Evolutionary conservation across 2,113 vertebrate species (phyloP), one percentile per base, ranked within the genome.

Genomic region (Leptocoma aspasia): DNA sequence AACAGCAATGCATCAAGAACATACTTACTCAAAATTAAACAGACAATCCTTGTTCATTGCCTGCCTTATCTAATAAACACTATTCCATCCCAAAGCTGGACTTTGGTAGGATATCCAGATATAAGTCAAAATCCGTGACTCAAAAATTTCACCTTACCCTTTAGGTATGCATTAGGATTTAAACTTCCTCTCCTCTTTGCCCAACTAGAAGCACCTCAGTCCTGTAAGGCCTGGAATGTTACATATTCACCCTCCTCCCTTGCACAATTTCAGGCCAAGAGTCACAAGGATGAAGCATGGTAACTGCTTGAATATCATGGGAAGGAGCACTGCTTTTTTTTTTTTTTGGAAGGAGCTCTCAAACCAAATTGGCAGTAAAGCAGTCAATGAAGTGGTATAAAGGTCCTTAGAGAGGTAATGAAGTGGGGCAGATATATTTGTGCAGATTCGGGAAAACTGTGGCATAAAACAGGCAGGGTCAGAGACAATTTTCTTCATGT

Each of bases 261-360:
- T 59, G 47, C 37, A 33, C 26, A 66, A 19, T 15, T 4, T 3
- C 65, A 84, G 83, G 21, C 12, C 44, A 85, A 54, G 15, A 33
- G 8, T 79, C 44, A 75, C 0, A 12, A 71, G 52, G 5, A 59
- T 33, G 12, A 35, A 16, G 11, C 27, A 27, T 7, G 16, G 7
- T 65, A 65, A 54, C 26, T 63, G 5, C 33, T 75, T 0, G 0
- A 66, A 76, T 41, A 52, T 13, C 12, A 28, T 7, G 27, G 11
- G 24, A 76, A 85, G 8, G 3, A n/a, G 1, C 7, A 42, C 7
- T 30, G 10, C 0, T 28, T 28, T 41, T 44, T 56, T 77, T 39
- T 53, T 45, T 30, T 45, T 30, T 37, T 22, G 10, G 61, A 82
- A 79, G 24, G 19, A 39, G 12, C 2, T 16, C 22, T 84, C 42